These are phyloP conservation scores for Saccopteryx bilineata DNA, from an alignment of 2,113 vertebrate species.

Conservation along the genomic window DNA sequence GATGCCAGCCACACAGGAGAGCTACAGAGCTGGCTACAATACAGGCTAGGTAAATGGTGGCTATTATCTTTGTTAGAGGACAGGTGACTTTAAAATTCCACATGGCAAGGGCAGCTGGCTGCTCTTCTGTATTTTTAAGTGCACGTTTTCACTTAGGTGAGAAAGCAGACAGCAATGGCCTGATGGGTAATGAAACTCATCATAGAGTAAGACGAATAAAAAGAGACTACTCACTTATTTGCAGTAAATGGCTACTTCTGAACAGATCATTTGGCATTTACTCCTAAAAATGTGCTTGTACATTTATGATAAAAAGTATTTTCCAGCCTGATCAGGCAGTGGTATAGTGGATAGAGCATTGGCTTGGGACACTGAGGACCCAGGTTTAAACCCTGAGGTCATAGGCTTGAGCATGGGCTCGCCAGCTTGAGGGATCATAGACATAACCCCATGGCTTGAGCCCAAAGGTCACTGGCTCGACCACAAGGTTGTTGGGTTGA, in stretches of 20 bases:
- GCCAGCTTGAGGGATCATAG: no score
- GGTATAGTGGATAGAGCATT: no score
- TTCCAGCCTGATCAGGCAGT: background rate
- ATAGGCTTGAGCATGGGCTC: no score
- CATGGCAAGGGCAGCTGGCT: background rate
- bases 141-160: background rate
- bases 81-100: background rate
- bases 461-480: no score
- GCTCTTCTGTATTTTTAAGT: background rate
- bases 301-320: slow-evolving; percentile 26
- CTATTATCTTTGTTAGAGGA: background rate
- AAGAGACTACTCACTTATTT: slow-evolving; percentile 37
- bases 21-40: background rate
- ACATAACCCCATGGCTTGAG: no score
- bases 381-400: no score
- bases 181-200: background rate
- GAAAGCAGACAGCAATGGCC: background rate
- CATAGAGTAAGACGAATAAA: background rate
- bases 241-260: background rate
- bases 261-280: slow-evolving; percentile 19
- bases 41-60: background rate
- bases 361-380: no score
- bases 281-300: background rate
- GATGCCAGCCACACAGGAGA: background rate
- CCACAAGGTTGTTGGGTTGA: no score